Evolutionary conservation across 1,140 invertebrate species (phyloP), one percentile per base, ranked within the genome.

Genomic region (Leptopilina clavipes): DNA sequence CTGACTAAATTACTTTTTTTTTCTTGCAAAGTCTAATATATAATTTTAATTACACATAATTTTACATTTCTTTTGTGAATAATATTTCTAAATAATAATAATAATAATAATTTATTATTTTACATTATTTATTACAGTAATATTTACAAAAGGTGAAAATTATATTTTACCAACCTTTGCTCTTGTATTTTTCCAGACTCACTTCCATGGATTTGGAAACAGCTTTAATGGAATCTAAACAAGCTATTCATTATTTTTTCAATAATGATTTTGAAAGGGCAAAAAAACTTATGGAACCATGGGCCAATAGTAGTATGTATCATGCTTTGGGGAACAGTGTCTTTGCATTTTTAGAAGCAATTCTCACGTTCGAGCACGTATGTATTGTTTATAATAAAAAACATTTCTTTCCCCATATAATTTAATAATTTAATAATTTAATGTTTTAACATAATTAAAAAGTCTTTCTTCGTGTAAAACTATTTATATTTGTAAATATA

Each of bases 291-390:
- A 92, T 97, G 89, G 92, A 93, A 84, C 95, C 95, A 77, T 95
- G 94, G 95, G 93, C 95, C 17, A 91, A 94, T 43, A 93, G 92
- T 44, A 98, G 97, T 81, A 94, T 98, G 90, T 99, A 99, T 86
- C 98, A 98, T 90, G 94, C 97, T 0, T 89, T 98, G n/a, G 97
- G 97, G 0, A 93, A 95, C 79, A 93, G 95, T 1, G 96, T 97
- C 14, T 97, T 99, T 86, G 91, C 95, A 78, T 98, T 97, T 86
- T 92, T 99, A 7, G 97, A 98, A 88, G 97, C 97, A 0, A 94
- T 98, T 80, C 93, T 99, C 84, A 99, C 97, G 0, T 97, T 98
- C 87, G 97, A 99, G 87, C 92, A 93, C 88, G 94, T 95, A 90
- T 91, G 65, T 75, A 25, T 71, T 18, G 3, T 12, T 72, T 71